These are phyloP conservation scores for Ganaspis brasiliensis DNA, from an alignment of 2,888 invertebrate species.

Conservation along the genomic window DNA sequence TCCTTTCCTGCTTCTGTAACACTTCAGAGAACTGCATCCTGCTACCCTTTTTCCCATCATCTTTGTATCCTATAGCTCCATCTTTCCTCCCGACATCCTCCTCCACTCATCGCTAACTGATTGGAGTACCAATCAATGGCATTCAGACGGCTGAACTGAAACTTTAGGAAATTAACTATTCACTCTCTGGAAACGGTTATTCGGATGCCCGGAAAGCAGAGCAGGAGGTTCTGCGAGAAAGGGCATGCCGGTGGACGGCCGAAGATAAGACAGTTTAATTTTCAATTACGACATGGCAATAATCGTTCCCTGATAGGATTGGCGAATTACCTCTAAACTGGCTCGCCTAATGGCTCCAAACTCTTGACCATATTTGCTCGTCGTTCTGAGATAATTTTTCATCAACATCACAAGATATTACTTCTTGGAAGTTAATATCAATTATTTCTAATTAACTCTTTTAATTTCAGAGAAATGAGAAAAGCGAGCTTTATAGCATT, in stretches of 20 bases:
- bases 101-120: constrained; percentile 75
- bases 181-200: constrained; percentile 78
- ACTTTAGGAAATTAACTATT: constrained; percentile 80
- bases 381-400: constrained; percentile 11
- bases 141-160: constrained; percentile 78
- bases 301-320: constrained; percentile 45
- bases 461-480: background rate
- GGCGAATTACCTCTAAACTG: constrained; percentile 36
- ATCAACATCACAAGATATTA: constrained; percentile 11
- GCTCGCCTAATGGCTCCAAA: constrained; percentile 9
- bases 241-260: constrained; percentile 61
- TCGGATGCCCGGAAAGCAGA: constrained; percentile 74
- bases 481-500: background rate
- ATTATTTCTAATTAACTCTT: background rate
- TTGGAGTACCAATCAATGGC: constrained; percentile 80
- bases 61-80: constrained; percentile 50
- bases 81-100: constrained; percentile 58
- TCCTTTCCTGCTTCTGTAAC: constrained; percentile 49
- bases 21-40: constrained; percentile 35
- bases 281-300: constrained; percentile 73
- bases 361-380: background rate
- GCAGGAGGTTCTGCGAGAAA: constrained; percentile 57
- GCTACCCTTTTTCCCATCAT: constrained; percentile 54
- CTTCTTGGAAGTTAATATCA: background rate
- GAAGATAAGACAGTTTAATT: constrained; percentile 78